These are phyloP conservation scores for Actenoides lindsayi DNA, from an alignment of 2,113 vertebrate genomes.

Conservation along the genomic window DNA sequence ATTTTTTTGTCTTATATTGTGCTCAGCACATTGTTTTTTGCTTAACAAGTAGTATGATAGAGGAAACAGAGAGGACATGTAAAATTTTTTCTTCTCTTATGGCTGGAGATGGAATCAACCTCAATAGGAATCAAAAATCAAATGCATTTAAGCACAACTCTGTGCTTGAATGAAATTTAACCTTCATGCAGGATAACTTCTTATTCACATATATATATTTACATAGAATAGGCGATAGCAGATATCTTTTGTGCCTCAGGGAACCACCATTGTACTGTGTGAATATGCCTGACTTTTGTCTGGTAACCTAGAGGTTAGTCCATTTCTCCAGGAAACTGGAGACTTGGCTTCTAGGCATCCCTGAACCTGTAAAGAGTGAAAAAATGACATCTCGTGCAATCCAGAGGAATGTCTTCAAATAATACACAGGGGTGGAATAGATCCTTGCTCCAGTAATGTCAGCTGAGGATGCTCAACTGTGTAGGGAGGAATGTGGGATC, in stretches of 20 bases:
- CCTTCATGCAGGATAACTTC: background rate
- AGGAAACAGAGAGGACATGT: background rate
- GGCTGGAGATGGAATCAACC: background rate
- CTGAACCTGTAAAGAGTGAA: background rate
- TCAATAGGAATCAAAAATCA: background rate
- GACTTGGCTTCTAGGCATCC: background rate
- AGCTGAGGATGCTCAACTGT: background rate
- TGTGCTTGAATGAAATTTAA: background rate
- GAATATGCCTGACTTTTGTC: background rate
- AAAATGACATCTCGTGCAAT: background rate
- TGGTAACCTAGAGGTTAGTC: background rate
- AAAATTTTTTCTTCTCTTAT: background rate
- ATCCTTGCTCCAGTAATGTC: background rate
- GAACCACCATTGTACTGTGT: background rate
- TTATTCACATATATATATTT: no score
- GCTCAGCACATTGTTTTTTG: background rate
- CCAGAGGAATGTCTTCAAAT: background rate
- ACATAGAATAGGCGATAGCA: background rate
- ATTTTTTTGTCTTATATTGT: background rate
- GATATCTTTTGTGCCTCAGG: background rate
- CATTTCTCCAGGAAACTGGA: background rate
- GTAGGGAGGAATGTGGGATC: background rate
- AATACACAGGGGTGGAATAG: fast-evolving
- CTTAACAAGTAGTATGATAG: background rate
- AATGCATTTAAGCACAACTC: background rate